phyloP scores from a whole-genome alignment of 1,140 invertebrate species.

The Microplitis mediator region DNA sequence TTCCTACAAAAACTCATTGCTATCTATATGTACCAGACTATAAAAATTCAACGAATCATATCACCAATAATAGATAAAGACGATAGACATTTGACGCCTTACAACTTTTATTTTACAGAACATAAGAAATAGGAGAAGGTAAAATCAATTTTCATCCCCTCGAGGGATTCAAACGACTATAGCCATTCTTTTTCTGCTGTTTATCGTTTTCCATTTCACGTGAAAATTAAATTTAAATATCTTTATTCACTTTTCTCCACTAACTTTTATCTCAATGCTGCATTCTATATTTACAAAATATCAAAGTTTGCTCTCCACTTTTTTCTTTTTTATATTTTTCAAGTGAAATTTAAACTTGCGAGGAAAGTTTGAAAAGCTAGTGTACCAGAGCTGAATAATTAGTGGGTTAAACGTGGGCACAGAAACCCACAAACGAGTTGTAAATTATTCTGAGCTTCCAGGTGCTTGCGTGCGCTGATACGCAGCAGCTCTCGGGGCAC shows the following conservation, averaged over 20 bases:
- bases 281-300: background rate
- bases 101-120: no score
- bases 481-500: background rate
- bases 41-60: background rate
- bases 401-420: constrained; percentile 14
- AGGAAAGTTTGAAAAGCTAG: background rate
- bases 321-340: background rate
- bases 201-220: no score
- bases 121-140: no score
- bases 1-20: background rate
- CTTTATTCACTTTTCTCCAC: no score
- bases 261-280: background rate
- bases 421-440: background rate
- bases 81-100: background rate
- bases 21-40: background rate
- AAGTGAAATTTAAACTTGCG: background rate
- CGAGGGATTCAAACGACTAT: background rate
- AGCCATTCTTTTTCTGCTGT: no score
- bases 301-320: background rate
- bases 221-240: no score
- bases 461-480: background rate
- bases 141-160: background rate
- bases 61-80: background rate
- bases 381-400: constrained; percentile 12
- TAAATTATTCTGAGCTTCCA: constrained; percentile 4